Evolutionary conservation across 2,113 vertebrate species (phyloP).

Genomic region (Axis porcinus): DNA sequence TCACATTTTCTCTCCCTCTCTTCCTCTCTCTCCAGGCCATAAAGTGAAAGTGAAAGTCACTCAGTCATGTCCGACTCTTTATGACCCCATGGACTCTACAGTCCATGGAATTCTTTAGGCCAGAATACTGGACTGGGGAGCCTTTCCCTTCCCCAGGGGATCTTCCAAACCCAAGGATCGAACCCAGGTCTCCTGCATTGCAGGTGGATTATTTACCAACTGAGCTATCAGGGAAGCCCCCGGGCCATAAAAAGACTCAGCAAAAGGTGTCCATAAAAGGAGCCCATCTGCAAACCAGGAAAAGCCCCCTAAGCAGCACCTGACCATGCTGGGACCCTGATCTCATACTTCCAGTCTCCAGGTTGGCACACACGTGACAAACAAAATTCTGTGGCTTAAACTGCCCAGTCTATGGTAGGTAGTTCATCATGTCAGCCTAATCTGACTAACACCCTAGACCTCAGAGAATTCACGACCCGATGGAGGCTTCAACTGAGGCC

Average conservation of each 20-base stretch:
- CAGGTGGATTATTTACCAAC: neutral
- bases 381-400: neutral
- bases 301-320: neutral
- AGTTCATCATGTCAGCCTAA: neutral
- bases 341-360: neutral
- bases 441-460: neutral
- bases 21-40: too few relatives aligned
- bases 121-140: neutral
- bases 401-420: too few relatives aligned
- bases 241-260: neutral
- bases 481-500: neutral
- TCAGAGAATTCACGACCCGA: neutral
- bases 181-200: neutral
- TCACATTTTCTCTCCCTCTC: too few relatives aligned
- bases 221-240: neutral
- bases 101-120: neutral
- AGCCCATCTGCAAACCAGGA: neutral
- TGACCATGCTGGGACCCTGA: too few relatives aligned
- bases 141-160: neutral
- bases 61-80: neutral
- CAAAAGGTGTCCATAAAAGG: neutral
- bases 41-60: neutral
- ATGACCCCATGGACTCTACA: neutral
- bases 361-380: neutral
- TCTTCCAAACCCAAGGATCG: neutral